Conservation (phyloP, 2,113 vertebrate species). For the Malurus alboscapulatus region DNA sequence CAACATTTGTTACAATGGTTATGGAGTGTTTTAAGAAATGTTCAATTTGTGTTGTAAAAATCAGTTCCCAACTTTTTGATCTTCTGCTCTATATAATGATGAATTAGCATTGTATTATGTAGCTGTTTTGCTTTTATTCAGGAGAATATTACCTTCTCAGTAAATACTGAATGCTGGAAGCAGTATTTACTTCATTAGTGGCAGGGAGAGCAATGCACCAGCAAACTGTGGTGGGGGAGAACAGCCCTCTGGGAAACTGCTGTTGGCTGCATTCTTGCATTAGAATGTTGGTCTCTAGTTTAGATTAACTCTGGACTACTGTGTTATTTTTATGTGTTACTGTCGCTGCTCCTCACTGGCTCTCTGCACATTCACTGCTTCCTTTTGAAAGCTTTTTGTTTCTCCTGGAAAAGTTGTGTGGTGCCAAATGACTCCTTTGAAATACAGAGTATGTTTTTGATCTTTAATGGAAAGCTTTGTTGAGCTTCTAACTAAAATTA, state of each 20-base stretch:
- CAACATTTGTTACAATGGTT: neutral
- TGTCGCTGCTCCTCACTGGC: neutral
- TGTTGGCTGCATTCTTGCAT: neutral
- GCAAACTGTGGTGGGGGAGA: neutral
- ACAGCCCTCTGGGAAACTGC: neutral
- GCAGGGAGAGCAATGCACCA: neutral
- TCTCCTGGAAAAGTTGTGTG: neutral
- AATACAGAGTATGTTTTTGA: neutral
- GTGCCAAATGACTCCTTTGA: neutral
- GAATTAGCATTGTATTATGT: neutral
- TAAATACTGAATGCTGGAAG: neutral
- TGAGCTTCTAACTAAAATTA: neutral
- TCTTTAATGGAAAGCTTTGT: neutral
- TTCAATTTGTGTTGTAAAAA: neutral
- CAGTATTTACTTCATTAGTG: neutral
- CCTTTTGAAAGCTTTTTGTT: neutral
- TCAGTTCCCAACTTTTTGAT: neutral
- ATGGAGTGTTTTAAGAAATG: neutral
- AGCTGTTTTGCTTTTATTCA: neutral
- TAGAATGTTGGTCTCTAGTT: neutral
- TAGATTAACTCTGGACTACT: neutral
- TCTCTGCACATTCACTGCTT: neutral
- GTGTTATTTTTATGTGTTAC: neutral
- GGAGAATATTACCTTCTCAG: neutral
- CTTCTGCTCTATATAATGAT: neutral